Base-by-base conservation (phyloP, 2,113 vertebrate genomes). In the Potamarius usumacintae region DNA sequence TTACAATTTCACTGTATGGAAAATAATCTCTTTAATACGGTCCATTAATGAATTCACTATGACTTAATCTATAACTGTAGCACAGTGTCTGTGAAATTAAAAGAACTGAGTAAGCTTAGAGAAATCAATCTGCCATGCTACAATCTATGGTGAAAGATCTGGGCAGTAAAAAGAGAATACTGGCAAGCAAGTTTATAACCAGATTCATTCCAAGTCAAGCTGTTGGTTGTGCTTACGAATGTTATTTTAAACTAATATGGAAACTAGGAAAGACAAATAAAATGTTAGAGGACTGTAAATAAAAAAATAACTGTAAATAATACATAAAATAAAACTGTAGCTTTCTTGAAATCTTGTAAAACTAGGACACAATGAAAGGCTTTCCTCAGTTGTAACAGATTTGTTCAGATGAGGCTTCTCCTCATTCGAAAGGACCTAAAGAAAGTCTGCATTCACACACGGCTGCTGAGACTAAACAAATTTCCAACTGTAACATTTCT, bases 121-220 rank as follows among this genome's bases (percentile, higher is more conserved):
- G 85, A 7, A 14, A 60, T 76, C 60, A 88, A 67, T 74, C 62
- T 89, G 58, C 27, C 27, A 62, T 30, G 52, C 69, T 77, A 77
- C 25, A 62, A 55, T 25, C 81, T 76, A 74, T 22, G 1, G 20
- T 85, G 25, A 79, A 89, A 2, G 76, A 57, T 91, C 30, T 88
- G 48, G 25, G 87, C 83, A 91, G 91, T 90, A 85, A 57, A 78
- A 82, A 85, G 4, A 88, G 88, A 90, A 90, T 87, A 83, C 87
- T 86, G 58, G 85, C 81, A 93, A 89, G 84, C 50, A n/a, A 87
- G 82, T 93, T 90, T 91, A 88, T 91, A 92, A 90, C 58, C 50
- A 25, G 55, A 18, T 52, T 79, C 63, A 89, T 83, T 87, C 83
- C 81, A 82, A 7, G 85, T 81, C 86, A 89, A 89, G 63, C 72